phyloP scores from a whole-genome alignment of 2,797 vertebrate genomes.

The Momotus momota region DNA sequence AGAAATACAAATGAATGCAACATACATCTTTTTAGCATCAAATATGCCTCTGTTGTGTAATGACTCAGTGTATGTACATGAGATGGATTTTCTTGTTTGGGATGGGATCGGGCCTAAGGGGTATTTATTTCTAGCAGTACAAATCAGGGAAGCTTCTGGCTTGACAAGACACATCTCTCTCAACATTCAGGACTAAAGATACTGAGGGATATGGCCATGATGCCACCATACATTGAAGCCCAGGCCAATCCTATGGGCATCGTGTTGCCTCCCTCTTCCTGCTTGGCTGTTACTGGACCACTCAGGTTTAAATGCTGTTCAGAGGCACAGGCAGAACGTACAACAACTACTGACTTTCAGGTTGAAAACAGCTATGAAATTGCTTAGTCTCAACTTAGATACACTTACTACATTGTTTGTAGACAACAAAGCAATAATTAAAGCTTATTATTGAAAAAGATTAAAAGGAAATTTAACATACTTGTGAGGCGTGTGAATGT shows the following conservation, averaged over 20 bases:
- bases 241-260: neutral
- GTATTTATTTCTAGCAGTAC: neutral
- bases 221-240: neutral
- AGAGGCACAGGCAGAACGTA: rapidly evolving
- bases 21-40: slow-evolving; percentile 41
- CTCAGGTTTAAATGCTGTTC: neutral
- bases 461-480: neutral
- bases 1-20: slow-evolving; percentile 76
- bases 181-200: neutral
- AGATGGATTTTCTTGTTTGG: slow-evolving; percentile 7
- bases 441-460: neutral
- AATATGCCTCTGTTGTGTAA: slow-evolving; percentile 1
- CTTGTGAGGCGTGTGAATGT: neutral
- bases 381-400: neutral
- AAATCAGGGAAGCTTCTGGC: neutral
- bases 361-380: neutral
- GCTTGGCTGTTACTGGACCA: neutral
- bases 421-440: slow-evolving; percentile 9
- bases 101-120: neutral
- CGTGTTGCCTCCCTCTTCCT: neutral
- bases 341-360: neutral
- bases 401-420: neutral
- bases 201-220: rapidly evolving
- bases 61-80: neutral
- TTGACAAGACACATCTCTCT: neutral